These are phyloP conservation scores for Zosterops japonicus DNA, from an alignment of 2,113 vertebrate species.

Conservation along the genomic window DNA sequence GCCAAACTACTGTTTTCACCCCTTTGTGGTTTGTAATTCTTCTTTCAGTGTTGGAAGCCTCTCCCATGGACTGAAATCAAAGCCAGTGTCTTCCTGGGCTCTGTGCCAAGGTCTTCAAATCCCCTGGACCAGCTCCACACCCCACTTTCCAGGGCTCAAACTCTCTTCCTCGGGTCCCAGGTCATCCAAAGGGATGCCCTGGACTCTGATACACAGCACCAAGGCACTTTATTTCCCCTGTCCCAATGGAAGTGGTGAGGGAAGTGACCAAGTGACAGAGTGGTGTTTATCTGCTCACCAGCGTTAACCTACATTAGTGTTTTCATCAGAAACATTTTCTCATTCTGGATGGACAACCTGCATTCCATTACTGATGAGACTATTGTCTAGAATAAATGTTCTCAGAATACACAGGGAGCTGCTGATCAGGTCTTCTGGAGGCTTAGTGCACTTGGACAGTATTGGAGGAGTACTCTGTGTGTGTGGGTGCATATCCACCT, in stretches of 20 bases:
- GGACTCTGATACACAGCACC: not conserved
- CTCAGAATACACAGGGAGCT: not conserved
- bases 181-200: no score
- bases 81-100: no score
- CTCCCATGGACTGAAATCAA: no score
- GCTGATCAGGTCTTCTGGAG: not conserved
- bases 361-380: not conserved
- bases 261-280: not conserved
- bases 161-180: no score
- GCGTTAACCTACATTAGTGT: not conserved
- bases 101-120: no score
- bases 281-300: fast-evolving
- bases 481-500: not conserved
- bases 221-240: not conserved
- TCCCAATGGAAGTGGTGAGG: fast-evolving
- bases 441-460: not conserved
- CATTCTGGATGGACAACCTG: not conserved
- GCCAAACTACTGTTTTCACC: no score
- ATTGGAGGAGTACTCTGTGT: not conserved
- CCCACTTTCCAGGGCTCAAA: no score
- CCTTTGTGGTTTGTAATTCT: no score
- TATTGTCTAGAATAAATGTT: not conserved
- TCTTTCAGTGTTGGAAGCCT: no score
- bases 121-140: no score
- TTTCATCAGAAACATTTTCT: not conserved